A percentile compares a stretch with the other conserved stretches of the same genome.
Evolutionary conservation across 2,797 vertebrate genomes (phyloP).

Genomic region (Stomatorhinus walkeri): DNA sequence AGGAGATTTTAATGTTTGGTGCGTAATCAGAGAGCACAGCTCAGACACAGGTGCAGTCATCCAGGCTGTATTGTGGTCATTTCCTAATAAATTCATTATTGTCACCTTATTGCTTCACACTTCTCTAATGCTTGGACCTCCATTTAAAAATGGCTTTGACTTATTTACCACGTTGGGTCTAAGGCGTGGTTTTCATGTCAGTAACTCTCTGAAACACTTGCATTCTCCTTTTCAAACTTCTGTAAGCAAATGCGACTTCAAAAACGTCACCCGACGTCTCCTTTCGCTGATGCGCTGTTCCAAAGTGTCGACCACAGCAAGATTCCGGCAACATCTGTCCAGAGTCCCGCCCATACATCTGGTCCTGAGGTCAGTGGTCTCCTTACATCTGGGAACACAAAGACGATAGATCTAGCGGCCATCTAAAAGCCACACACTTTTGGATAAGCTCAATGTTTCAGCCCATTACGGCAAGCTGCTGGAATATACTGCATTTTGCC

Average conservation of each 20-base stretch:
- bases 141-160: neutral
- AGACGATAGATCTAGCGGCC: constrained; percentile 57
- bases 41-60: neutral
- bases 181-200: neutral
- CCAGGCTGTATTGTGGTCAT: neutral
- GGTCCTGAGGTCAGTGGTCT: constrained; percentile 62
- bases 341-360: constrained; percentile 55
- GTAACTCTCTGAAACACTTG: neutral
- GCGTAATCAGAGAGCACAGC: neutral
- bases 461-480: constrained; percentile 4
- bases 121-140: neutral
- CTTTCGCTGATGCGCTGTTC: constrained; percentile 10
- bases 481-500: neutral
- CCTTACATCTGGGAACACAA: constrained; percentile 55
- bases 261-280: neutral
- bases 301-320: constrained; percentile 35
- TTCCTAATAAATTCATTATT: neutral
- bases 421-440: constrained; percentile 54
- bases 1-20: neutral
- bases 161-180: neutral
- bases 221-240: neutral
- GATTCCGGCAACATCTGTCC: constrained; percentile 7
- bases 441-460: constrained; percentile 33
- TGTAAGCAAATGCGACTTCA: neutral
- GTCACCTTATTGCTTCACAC: neutral